Evolutionary conservation across 2,797 vertebrate species (phyloP).

Genomic region (Siniperca obscura): DNA sequence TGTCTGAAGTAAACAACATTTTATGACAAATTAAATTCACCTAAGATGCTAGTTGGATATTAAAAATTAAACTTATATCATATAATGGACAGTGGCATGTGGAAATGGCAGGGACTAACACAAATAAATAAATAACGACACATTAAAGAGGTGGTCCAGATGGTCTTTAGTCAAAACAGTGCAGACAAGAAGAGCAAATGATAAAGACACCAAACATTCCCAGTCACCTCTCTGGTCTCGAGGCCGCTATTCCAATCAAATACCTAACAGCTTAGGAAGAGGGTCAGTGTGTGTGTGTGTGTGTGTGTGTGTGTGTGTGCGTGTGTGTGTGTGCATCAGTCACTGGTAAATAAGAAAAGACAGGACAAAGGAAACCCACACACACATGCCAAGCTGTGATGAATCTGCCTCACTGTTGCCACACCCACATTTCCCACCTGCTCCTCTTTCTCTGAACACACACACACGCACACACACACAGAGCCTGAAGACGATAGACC

Average conservation of each 20-base stretch:
- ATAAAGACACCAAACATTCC: no score
- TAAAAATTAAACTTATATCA: not conserved
- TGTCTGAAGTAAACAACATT: not conserved
- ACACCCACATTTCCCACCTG: slow-evolving; percentile 72
- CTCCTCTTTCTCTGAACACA: slow-evolving; percentile 59
- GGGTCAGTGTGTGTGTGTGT: not conserved
- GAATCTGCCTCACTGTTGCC: slow-evolving; percentile 67
- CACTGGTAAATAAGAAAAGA: slow-evolving; percentile 54
- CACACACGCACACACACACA: slow-evolving; percentile 22
- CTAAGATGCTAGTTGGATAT: not conserved
- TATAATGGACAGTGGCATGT: no score
- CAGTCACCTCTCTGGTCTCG: not conserved
- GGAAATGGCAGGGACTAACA: not conserved
- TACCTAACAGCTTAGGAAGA: not conserved
- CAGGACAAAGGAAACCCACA: slow-evolving; percentile 74
- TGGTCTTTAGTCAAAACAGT: not conserved
- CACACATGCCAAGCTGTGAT: slow-evolving; percentile 74
- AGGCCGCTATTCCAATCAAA: not conserved
- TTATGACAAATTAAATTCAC: not conserved
- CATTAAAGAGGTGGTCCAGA: not conserved
- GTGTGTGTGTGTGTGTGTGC: slow-evolving; percentile 22
- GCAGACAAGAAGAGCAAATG: no score
- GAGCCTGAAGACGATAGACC: not conserved
- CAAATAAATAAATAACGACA: not conserved
- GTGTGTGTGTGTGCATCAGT: slow-evolving; percentile 41